Conservation (phyloP, 2,113 vertebrate genomes). For the Sarotherodon lohbergeri region DNA sequence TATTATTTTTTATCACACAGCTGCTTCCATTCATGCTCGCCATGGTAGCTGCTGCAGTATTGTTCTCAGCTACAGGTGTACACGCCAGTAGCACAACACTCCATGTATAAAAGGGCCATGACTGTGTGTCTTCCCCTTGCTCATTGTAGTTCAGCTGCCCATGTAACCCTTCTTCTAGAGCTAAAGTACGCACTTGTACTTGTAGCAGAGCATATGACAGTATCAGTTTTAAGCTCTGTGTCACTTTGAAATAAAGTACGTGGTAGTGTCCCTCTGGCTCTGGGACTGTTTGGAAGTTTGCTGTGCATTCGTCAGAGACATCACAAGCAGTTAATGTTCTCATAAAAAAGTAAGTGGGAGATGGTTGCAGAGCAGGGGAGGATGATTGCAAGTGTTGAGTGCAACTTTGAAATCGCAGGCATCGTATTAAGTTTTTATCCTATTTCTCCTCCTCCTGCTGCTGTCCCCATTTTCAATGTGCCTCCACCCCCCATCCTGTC, state of each 20-base stretch:
- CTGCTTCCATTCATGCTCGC: background rate
- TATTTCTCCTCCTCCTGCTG: conserved; percentile 8
- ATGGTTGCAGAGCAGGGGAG: background rate
- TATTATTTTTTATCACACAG: background rate
- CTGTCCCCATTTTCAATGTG: conserved; percentile 16
- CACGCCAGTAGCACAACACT: background rate
- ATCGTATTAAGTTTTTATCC: conserved; percentile 47
- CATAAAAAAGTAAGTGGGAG: conserved; percentile 34
- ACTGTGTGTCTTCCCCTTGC: no score
- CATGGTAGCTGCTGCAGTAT: background rate
- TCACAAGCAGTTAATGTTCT: conserved; percentile 34
- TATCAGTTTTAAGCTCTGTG: background rate
- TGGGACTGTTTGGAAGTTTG: background rate
- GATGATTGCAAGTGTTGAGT: conserved; percentile 22
- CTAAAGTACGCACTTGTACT: background rate
- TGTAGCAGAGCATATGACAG: background rate
- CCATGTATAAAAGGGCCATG: rapidly evolving
- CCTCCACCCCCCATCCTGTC: conserved; percentile 5
- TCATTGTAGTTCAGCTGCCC: background rate
- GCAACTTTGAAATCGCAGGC: conserved; percentile 44
- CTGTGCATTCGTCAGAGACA: conserved; percentile 25
- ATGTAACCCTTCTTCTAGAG: background rate
- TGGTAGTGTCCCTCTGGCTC: background rate
- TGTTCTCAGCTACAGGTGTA: background rate
- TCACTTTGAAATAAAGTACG: background rate